Conservation (phyloP, 1,140 invertebrate species). For the Leptopilina clavipes region DNA sequence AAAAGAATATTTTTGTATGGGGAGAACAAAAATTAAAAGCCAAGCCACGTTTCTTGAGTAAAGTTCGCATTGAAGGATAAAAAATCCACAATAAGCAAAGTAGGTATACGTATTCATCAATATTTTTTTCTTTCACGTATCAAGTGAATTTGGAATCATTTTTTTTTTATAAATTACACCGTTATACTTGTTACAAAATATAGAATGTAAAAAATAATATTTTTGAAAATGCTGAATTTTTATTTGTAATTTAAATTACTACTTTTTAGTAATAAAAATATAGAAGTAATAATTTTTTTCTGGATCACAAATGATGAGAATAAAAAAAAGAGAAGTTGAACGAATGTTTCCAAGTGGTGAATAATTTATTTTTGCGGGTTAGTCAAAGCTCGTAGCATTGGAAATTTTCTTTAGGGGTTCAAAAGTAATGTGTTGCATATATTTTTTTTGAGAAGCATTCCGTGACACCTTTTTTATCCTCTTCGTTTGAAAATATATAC, state of each 20-base stretch:
- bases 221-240: too few species aligned
- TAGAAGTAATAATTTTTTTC: background rate
- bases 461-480: background rate
- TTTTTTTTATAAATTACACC: background rate
- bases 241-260: background rate
- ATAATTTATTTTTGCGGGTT: background rate
- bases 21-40: background rate
- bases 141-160: background rate
- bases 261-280: background rate
- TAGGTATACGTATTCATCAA: background rate
- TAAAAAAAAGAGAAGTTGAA: background rate
- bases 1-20: conserved; percentile 10
- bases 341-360: background rate
- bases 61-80: conserved; percentile 17
- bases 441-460: background rate
- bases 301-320: background rate
- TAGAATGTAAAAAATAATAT: background rate
- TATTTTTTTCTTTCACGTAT: background rate
- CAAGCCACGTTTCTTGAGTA: conserved; percentile 20
- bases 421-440: background rate
- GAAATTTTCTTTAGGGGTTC: background rate
- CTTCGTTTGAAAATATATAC: background rate
- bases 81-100: background rate
- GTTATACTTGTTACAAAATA: too few species aligned
- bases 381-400: background rate